Percentiles rank a stretch among this genome's conserved stretches.
These are phyloP conservation scores for Apotomis capreana DNA, from an alignment of 2,888 invertebrate genomes.

Conservation along the genomic window DNA sequence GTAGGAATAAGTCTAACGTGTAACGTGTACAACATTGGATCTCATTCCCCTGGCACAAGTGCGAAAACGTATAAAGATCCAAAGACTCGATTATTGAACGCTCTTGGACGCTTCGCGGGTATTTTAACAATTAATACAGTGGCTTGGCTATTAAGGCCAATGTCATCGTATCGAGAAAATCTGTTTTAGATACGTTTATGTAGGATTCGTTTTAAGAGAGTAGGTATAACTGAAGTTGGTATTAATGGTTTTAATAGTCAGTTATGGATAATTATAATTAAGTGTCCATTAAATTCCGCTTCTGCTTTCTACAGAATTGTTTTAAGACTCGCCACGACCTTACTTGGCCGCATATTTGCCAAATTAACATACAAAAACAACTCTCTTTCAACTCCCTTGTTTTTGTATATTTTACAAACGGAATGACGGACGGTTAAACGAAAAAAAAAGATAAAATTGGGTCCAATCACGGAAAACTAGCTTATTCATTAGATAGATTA, in stretches of 20 bases:
- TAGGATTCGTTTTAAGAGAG: not conserved
- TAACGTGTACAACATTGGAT: not conserved
- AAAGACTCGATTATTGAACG: conserved; percentile 6
- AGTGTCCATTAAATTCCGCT: not conserved
- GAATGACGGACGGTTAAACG: too few species aligned
- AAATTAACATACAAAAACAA: too few species aligned
- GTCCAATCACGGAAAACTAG: too few species aligned
- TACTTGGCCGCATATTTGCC: too few species aligned
- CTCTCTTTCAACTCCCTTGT: too few species aligned
- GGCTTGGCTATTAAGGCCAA: not conserved
- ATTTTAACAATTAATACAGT: conserved; percentile 3
- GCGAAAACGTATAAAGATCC: not conserved
- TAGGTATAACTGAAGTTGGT: not conserved
- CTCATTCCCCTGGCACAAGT: not conserved
- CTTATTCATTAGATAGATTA: too few species aligned
- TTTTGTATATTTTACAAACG: too few species aligned
- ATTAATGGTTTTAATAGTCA: not conserved
- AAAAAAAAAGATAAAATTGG: too few species aligned
- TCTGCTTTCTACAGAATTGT: not conserved
- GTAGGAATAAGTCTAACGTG: not conserved
- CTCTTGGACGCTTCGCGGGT: conserved; percentile 12
- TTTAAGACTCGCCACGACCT: too few species aligned
- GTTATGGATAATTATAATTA: too few species aligned
- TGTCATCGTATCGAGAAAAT: conserved; percentile 3
- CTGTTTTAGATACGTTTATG: not conserved